phyloP scores from a whole-genome alignment of 2,797 vertebrate genomes.

The Dipus sagitta region DNA sequence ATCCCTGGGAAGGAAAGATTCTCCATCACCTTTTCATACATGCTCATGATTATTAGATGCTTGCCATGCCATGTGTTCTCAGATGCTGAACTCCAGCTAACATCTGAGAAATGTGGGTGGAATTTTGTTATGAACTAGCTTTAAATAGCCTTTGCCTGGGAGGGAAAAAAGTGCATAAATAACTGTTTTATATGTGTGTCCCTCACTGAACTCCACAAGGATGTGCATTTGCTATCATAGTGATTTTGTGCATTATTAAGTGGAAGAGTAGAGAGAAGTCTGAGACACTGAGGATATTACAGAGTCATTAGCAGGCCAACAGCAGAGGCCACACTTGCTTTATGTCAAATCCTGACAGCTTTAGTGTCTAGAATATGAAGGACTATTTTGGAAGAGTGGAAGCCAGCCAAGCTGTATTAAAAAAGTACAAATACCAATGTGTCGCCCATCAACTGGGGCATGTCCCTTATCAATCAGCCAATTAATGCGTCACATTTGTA shows the following conservation, averaged over 20 bases:
- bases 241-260: constrained; percentile 58
- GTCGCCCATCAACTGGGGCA: background rate
- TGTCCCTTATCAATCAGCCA: constrained; percentile 8
- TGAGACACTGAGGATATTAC: background rate
- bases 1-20: background rate
- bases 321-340: background rate
- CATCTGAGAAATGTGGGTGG: background rate
- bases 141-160: constrained; percentile 20
- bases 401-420: constrained; percentile 43
- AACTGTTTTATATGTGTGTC: background rate
- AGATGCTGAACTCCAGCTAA: constrained; percentile 28
- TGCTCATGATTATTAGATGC: background rate
- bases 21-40: constrained; percentile 23
- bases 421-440: constrained; percentile 33
- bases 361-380: constrained; percentile 10
- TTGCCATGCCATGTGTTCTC: background rate
- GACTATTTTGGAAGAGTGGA: constrained; percentile 18
- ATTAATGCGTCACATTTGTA: background rate
- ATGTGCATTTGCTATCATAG: constrained; percentile 18
- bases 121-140: constrained; percentile 44
- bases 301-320: constrained; percentile 26
- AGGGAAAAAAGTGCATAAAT: constrained; percentile 56
- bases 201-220: background rate
- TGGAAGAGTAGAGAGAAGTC: constrained; percentile 36
- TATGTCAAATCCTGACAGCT: constrained; percentile 53